Base-by-base conservation (phyloP, 2,113 vertebrate genomes). In the Colius striatus region DNA sequence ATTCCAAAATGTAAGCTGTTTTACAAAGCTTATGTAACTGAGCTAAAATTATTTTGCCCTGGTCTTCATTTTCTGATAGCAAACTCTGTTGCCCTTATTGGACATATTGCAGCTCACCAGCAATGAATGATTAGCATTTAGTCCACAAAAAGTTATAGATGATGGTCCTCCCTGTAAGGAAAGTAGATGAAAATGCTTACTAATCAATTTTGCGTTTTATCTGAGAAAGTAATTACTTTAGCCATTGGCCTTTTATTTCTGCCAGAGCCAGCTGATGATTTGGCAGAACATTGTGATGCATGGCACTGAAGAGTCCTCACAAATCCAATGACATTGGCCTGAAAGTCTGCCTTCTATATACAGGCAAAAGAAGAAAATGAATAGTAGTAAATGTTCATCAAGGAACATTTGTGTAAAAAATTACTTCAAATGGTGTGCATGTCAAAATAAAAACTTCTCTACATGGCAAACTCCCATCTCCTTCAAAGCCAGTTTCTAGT, bases 371-470 rank as follows among this genome's bases (percentile, higher is more conserved):
- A 82, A 82, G 45, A 94, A 51, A 73, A 86, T 65, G 54, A 83
- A 77, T 57, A 87, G 36, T 20, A 68, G 75, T 91, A 94, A 92
- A 87, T 30, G 67, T 38, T 94, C 54, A 73, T 94, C 77, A 80
- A 89, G 36, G 63, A 95, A 79, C 21, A n/a, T 25, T 77, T 51
- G 16, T 11, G 3, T 70, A 70, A 91, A 58, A 54, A 76, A 76
- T 79, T 78, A 32, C 30, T 68, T 94, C 36, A 61, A 15, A 72
- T 84, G 68, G 22, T 76, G 47, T 53, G 12, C 38, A 82, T 82
- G 74, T 79, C 74, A 91, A 89, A 95, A 89, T 43, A 94, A 29
- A 29, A 63, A 65, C 50, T 88, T 74, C 41, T 79, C 74, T 48
- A 4, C 16, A 20, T 32, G 54, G 23, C 30, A 66, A 10, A 73